phyloP scores from a whole-genome alignment of 2,888 invertebrate species.

The Tiliacea aurago region DNA sequence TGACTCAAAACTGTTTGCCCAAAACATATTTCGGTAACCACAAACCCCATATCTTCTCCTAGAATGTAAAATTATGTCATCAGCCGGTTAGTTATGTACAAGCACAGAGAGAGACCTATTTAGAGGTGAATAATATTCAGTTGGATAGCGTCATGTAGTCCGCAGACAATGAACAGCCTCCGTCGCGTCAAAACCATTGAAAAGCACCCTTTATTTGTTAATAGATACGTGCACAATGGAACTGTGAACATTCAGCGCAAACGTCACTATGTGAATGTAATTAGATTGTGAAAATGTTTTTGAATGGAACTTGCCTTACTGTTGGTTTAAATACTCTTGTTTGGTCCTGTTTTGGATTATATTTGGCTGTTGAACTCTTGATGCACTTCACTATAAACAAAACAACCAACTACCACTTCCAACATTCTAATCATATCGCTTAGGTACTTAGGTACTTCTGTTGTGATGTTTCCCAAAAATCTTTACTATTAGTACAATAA shows the following conservation, averaged over 20 bases:
- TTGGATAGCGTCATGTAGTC: constrained; percentile 68
- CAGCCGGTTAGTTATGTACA: constrained; percentile 62
- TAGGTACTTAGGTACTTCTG: not conserved
- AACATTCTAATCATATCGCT: not conserved
- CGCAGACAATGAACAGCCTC: constrained; percentile 75
- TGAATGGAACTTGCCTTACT: constrained; percentile 40
- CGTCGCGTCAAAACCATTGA: constrained; percentile 79
- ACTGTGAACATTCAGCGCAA: constrained; percentile 71
- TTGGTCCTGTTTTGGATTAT: not conserved
- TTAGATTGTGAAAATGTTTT: constrained; percentile 71
- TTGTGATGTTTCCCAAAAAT: not conserved
- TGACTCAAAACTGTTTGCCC: constrained; percentile 2
- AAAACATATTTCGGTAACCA: constrained; percentile 25
- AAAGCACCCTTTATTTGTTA: constrained; percentile 80
- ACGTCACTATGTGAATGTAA: constrained; percentile 70
- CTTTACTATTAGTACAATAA: not conserved
- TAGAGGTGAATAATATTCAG: constrained; percentile 71
- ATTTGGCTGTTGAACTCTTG: constrained; percentile 5
- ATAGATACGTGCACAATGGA: constrained; percentile 75
- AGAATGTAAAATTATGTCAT: constrained; percentile 52
- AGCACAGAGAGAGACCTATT: constrained; percentile 55
- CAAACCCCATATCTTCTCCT: constrained; percentile 25
- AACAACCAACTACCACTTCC: not conserved
- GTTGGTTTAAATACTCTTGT: constrained; percentile 11
- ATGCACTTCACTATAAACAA: not conserved